These are phyloP conservation scores for Caerostris darwini DNA, from an alignment of 1,140 invertebrate species.

Conservation along the genomic window DNA sequence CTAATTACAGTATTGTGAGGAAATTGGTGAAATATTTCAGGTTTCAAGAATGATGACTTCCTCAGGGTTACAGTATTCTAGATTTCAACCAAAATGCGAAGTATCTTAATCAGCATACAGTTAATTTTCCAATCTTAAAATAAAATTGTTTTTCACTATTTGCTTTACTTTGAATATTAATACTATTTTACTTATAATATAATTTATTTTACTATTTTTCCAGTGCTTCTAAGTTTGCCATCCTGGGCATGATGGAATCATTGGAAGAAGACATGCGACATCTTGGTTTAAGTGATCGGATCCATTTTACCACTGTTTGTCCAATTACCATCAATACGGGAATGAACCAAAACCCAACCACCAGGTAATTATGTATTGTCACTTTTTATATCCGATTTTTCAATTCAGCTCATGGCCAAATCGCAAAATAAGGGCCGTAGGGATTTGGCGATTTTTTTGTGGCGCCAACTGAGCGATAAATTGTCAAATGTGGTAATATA, in stretches of 20 bases:
- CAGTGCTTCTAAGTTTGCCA: constrained; percentile 90
- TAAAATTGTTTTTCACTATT: not conserved
- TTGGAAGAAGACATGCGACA: constrained; percentile 86
- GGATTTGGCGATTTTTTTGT: no score
- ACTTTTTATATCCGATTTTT: no score
- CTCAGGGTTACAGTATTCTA: no score
- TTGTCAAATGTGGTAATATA: no score
- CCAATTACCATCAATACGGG: constrained; percentile 79
- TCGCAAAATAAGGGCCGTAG: no score
- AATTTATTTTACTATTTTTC: constrained; percentile 57
- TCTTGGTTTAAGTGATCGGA: constrained; percentile 83
- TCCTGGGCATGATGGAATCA: constrained; percentile 83
- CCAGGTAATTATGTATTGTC: constrained; percentile 81
- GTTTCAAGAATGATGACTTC: no score
- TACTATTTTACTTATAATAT: not conserved
- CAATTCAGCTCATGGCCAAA: no score
- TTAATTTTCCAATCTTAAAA: not conserved
- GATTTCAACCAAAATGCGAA: no score
- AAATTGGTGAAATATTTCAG: no score
- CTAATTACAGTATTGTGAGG: no score
- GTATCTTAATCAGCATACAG: not conserved
- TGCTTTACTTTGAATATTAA: not conserved
- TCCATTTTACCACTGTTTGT: constrained; percentile 80
- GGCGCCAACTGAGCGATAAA: no score
- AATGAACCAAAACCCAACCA: constrained; percentile 81